Conservation (phyloP, 2,888 invertebrate genomes). For the Chaitophorus viminalis region DNA sequence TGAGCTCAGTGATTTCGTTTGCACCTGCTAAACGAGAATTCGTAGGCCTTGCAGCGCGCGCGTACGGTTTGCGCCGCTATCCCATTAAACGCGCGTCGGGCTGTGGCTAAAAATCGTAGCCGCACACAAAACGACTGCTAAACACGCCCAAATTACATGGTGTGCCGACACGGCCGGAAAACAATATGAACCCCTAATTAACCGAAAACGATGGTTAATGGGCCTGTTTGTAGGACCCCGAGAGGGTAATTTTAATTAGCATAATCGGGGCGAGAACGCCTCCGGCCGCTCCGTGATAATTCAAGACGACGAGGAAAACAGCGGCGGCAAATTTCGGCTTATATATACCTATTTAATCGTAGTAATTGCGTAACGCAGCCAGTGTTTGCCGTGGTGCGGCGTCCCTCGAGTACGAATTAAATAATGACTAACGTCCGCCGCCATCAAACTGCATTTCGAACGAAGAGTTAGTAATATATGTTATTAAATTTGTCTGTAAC, state of each 20-base stretch:
- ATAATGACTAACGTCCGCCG: background rate
- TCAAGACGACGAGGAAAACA: background rate
- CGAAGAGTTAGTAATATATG: background rate
- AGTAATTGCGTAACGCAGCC: constrained; percentile 33
- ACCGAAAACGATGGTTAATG: constrained; percentile 44
- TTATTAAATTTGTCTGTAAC: constrained; percentile 46
- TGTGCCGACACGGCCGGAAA: background rate
- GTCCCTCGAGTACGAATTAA: background rate
- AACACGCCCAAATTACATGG: constrained; percentile 56
- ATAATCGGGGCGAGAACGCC: constrained; percentile 38
- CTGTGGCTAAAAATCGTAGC: constrained; percentile 27
- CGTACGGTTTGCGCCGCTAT: background rate
- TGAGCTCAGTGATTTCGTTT: constrained; percentile 50
- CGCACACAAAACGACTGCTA: constrained; percentile 43
- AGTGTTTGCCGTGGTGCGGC: background rate
- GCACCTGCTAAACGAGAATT: constrained; percentile 56
- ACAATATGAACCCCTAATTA: constrained; percentile 50
- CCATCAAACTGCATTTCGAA: background rate
- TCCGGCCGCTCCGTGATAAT: background rate
- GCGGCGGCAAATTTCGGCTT: constrained; percentile 11
- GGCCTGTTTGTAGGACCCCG: background rate
- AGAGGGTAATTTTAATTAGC: constrained; percentile 46
- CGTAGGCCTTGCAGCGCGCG: background rate
- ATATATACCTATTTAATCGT: background rate
- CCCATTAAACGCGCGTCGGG: constrained; percentile 35